A percentile compares a stretch with the other conserved stretches of the same genome.
These are phyloP conservation scores for Heliconius hermathena DNA, from an alignment of 1,140 invertebrate species.

Conservation along the genomic window DNA sequence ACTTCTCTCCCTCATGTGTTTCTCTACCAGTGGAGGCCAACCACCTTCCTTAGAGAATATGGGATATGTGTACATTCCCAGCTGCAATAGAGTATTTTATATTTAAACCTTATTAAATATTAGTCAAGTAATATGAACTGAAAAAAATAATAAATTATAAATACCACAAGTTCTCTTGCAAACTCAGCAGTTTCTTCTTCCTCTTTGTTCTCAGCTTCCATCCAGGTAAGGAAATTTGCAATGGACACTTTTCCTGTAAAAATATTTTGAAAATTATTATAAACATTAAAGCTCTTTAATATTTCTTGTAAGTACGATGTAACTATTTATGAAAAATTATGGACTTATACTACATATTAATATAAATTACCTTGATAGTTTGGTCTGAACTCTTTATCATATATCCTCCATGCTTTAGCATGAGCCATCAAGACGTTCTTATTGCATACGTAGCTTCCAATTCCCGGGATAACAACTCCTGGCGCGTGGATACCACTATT, in stretches of 20 bases:
- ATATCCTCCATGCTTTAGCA: slow-evolving; percentile 83
- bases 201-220: not conserved
- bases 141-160: no score
- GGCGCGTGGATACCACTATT: slow-evolving; percentile 40
- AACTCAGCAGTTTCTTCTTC: not conserved
- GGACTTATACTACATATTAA: no score
- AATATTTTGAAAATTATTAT: not conserved
- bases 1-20: slow-evolving; percentile 68
- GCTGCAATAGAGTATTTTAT: slow-evolving; percentile 43
- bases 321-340: no score
- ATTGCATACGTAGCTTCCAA: not conserved
- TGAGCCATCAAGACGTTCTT: slow-evolving; percentile 74
- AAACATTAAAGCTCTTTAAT: no score
- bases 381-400: slow-evolving; percentile 59
- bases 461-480: not conserved
- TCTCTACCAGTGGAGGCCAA: slow-evolving; percentile 67
- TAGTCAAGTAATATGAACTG: no score
- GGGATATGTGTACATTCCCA: slow-evolving; percentile 81
- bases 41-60: slow-evolving; percentile 41
- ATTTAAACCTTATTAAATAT: no score
- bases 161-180: not conserved
- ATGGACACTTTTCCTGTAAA: not conserved
- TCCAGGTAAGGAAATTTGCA: not conserved
- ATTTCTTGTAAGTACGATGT: no score
- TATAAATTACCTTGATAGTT: slow-evolving; percentile 57